Conservation (phyloP, 2,113 vertebrate species). For the Xenopus tropicalis region UCB_Xtro_10.0 CM004444.2:62264501-62265000, state of each 20-base stretch:
- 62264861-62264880: neutral
- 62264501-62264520: too few species aligned
- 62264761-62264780: constrained; percentile 24
- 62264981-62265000: too few species aligned
- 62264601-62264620: constrained; percentile 22
- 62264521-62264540: too few species aligned
- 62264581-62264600: constrained; percentile 5
- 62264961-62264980: too few species aligned
- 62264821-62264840: constrained; percentile 6
- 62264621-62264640: constrained; percentile 39
- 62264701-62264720: constrained; percentile 20
- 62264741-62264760: constrained; percentile 18
- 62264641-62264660: constrained; percentile 27
- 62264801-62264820: constrained; percentile 18
- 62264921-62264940: too few species aligned
- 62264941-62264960: too few species aligned
- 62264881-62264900: neutral
- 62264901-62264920: neutral
- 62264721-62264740: constrained; percentile 12
- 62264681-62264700: constrained; percentile 29
- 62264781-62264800: constrained; percentile 12
- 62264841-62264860: constrained; percentile 13
- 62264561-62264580: neutral
- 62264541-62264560: too few species aligned
- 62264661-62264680: constrained; percentile 38